These are phyloP conservation scores for Chrysopa pallens DNA, from an alignment of 1,140 invertebrate species.

Conservation along the genomic window DNA sequence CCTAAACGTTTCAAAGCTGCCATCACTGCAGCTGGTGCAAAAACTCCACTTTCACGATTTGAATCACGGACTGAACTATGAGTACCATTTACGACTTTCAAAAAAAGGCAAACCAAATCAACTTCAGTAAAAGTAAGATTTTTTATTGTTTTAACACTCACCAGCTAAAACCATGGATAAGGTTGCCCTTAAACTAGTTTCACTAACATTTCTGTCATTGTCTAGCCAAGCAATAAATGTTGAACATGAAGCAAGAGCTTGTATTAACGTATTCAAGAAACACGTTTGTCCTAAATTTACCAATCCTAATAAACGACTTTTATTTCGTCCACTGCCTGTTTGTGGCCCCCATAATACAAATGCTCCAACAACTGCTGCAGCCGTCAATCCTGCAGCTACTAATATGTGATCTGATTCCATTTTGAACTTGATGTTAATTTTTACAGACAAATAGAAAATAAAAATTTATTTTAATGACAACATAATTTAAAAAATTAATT, in stretches of 20 bases:
- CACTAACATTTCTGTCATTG: constrained; percentile 24
- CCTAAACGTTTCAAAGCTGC: constrained; percentile 50
- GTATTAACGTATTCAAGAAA: constrained; percentile 70
- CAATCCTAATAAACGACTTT: constrained; percentile 57
- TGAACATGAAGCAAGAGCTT: constrained; percentile 65
- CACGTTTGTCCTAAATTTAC: constrained; percentile 75
- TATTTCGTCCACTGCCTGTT: constrained; percentile 30
- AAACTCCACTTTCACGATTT: constrained; percentile 13
- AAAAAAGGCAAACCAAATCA: constrained; percentile 3
- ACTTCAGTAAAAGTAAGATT: constrained; percentile 1
- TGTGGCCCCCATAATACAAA: constrained; percentile 64
- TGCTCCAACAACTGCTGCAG: constrained; percentile 53
- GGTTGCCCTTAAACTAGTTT: constrained; percentile 17
- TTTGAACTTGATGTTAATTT: constrained; percentile 1
- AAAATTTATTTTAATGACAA: no score
- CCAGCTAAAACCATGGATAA: constrained; percentile 19
- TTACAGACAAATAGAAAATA: no score
- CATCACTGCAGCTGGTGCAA: constrained; percentile 55
- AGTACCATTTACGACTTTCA: constrained; percentile 54
- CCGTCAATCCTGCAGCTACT: constrained; percentile 51
- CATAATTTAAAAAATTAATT: no score
- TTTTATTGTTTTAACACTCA: constrained; percentile 4
- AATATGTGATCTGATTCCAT: constrained; percentile 50
- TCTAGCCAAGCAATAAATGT: constrained; percentile 66
- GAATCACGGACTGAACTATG: constrained; percentile 40